Evolutionary conservation across 1,140 invertebrate genomes (phyloP).

Genomic region (Ceratina australensis): DNA sequence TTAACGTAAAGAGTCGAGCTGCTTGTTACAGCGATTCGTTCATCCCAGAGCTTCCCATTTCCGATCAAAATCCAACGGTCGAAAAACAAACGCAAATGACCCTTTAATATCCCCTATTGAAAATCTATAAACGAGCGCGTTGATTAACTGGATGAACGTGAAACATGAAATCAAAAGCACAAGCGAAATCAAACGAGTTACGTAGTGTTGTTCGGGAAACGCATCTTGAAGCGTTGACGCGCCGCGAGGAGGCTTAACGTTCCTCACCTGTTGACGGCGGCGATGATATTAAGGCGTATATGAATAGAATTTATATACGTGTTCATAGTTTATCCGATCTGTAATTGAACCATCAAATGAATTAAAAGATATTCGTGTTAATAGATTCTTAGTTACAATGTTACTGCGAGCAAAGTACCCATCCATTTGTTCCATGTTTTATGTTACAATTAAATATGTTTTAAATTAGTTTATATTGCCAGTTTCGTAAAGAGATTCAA

Average conservation of each 20-base stretch:
- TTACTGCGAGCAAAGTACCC: slow-evolving; percentile 37
- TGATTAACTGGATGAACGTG: not conserved
- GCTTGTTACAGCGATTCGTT: not conserved
- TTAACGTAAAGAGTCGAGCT: not conserved
- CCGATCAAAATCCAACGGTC: too few relatives aligned
- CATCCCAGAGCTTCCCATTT: too few relatives aligned
- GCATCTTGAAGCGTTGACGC: slow-evolving; percentile 49
- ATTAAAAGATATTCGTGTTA: slow-evolving; percentile 54
- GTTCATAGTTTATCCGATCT: slow-evolving; percentile 45
- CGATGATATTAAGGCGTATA: slow-evolving; percentile 20
- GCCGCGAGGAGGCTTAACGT: slow-evolving; percentile 20
- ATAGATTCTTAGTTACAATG: slow-evolving; percentile 42
- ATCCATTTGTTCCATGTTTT: slow-evolving; percentile 1
- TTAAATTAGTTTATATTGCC: not conserved
- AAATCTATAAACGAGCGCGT: not conserved
- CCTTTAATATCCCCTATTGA: not conserved
- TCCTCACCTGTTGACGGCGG: not conserved
- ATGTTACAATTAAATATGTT: not conserved
- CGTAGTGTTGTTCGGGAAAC: not conserved
- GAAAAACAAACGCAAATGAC: not conserved
- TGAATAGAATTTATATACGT: slow-evolving; percentile 45
- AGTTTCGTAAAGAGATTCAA: too few relatives aligned
- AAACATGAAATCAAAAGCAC: not conserved
- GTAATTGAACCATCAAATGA: slow-evolving; percentile 42
- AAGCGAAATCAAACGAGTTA: not conserved